Conservation (phyloP, 64 coral and sea anemone genomes). For the Exaiptasia diaphana region DNA sequence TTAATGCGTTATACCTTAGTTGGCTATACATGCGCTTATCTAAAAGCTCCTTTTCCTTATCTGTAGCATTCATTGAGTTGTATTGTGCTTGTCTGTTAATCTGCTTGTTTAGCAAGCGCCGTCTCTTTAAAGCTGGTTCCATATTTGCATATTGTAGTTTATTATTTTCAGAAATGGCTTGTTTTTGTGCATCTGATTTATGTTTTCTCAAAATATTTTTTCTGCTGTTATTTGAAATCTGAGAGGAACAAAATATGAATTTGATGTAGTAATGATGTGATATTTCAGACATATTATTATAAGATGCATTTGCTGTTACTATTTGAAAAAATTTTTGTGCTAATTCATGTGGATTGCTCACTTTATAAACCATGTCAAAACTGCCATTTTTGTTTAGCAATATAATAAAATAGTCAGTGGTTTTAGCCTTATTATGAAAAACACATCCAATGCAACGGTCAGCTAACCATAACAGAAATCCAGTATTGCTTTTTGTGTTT, state of each 20-base stretch:
- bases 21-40: not conserved
- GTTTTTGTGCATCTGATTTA: constrained; percentile 55
- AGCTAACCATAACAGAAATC: constrained; percentile 22
- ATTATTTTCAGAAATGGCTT: constrained; percentile 11
- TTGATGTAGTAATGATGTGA: constrained; percentile 44
- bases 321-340: constrained; percentile 34
- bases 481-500: constrained; percentile 2
- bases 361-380: constrained; percentile 36
- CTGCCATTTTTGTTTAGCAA: constrained; percentile 39
- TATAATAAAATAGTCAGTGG: constrained; percentile 52
- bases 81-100: not conserved
- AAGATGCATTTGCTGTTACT: constrained; percentile 20
- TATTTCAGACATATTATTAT: constrained; percentile 38
- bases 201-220: constrained; percentile 64
- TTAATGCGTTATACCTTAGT: not conserved
- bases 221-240: constrained; percentile 38
- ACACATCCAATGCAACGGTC: constrained; percentile 18
- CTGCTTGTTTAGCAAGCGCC: constrained; percentile 11
- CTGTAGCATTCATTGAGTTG: not conserved
- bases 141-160: constrained; percentile 50
- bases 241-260: constrained; percentile 47
- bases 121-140: constrained; percentile 58
- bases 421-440: constrained; percentile 34
- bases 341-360: not conserved
- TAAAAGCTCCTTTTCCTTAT: not conserved